A percentile compares a stretch with the other conserved stretches of the same genome.
Evolutionary conservation across 2,113 vertebrate genomes (phyloP).

Genomic region (Oenanthe oenanthe): DNA sequence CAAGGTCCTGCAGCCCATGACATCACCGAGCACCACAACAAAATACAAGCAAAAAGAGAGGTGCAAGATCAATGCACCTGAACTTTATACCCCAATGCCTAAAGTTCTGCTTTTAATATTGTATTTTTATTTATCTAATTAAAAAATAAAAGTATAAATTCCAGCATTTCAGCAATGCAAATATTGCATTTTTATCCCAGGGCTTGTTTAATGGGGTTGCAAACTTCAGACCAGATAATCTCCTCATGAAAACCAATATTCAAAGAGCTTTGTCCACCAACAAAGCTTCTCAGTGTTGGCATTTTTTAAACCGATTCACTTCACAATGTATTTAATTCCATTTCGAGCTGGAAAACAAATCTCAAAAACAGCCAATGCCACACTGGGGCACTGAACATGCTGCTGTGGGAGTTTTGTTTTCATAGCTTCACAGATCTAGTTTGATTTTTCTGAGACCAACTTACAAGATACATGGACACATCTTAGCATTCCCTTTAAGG

Average conservation of each 20-base stretch:
- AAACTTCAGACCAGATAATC: neutral
- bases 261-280: neutral
- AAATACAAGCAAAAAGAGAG: neutral
- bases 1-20: neutral
- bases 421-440: neutral
- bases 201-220: neutral
- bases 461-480: neutral
- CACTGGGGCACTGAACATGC: neutral
- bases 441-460: neutral
- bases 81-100: neutral
- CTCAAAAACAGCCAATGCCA: neutral
- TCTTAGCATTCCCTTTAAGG: neutral
- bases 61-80: neutral
- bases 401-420: neutral
- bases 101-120: neutral
- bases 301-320: neutral
- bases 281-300: neutral
- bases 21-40: neutral
- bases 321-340: neutral
- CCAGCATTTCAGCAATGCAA: neutral
- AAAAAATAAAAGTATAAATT: neutral
- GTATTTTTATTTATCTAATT: neutral
- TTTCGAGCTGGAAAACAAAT: neutral
- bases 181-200: neutral
- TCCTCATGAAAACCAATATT: neutral